Base-by-base conservation (phyloP, 2,888 invertebrate genomes). In the Meandrusa payeni region DNA sequence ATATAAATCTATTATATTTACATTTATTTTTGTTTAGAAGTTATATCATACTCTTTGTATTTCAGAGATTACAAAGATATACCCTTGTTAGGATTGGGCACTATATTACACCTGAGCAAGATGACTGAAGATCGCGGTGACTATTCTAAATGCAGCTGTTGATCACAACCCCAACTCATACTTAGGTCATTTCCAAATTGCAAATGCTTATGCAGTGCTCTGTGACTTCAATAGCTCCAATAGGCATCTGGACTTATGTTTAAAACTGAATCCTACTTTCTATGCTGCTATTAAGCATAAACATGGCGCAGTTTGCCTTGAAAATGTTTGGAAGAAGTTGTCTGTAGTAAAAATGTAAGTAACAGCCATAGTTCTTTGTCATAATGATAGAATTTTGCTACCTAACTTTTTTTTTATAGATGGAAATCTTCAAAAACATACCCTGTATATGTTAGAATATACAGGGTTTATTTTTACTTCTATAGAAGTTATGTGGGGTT, bases 161-260 rank as follows among this genome's bases (percentile, higher is more conserved):
- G 93, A 94, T 61, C 92, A 94, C 57, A 90, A 92, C 27, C 91
- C 92, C 0, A 77, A 85, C 9, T 89, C 89, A 55, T 78, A 90
- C 1, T 75, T 88, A 27, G 90, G 89, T 50, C 92, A 93, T 68
- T 91, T 93, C 57, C 91, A 92, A 2, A 77, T 95, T 6, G 95
- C 91, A 3, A 93, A 93, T 66, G 91, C 93, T 9, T 94, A 93
- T 69, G 93, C 94, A 1, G 89, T 92, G 5, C 55, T 90, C 15
- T 91, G 91, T 0, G 93, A 94, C 48, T 94, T 91, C 62, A 93
- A 94, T 57, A 91, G 88, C 57, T 93, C 94, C 0, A 74, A 93
- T 43, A 69, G 61, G 44, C 78, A 83, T 54, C 73, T 67, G 67
- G 92, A 94, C 55, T 90, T 90, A 57, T 91, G 92, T 39, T 65